Percentiles rank a stretch among this genome's conserved stretches.
Conservation (phyloP, 2,888 invertebrate genomes). For the Andrena bicolor region DNA sequence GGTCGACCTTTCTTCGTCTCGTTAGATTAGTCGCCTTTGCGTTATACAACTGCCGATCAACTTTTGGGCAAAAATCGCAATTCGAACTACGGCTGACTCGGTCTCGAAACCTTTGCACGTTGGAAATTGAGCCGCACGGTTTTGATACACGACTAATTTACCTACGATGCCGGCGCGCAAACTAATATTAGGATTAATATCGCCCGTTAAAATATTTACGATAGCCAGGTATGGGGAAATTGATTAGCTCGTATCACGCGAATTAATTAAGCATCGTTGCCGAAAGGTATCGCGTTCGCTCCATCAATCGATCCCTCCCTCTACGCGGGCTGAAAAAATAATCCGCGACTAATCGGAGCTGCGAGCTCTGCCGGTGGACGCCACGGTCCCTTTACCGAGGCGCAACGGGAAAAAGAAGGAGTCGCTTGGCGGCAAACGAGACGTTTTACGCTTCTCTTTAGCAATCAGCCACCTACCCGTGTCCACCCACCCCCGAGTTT, state of each 20-base stretch:
- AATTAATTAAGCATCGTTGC: slow-evolving; percentile 61
- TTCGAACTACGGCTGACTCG: neutral
- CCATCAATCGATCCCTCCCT: neutral
- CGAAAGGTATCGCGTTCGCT: slow-evolving; percentile 33
- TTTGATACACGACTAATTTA: slow-evolving; percentile 50
- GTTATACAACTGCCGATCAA: no score
- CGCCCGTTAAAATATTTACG: slow-evolving; percentile 68
- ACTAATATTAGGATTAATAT: slow-evolving; percentile 65
- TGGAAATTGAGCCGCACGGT: slow-evolving; percentile 38
- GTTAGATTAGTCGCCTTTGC: no score
- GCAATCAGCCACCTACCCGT: neutral
- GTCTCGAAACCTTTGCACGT: slow-evolving; percentile 9
- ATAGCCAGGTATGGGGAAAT: slow-evolving; percentile 29
- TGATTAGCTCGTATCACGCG: slow-evolving; percentile 63
- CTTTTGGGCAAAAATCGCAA: no score
- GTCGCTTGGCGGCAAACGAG: neutral
- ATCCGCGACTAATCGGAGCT: neutral
- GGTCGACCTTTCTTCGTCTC: no score
- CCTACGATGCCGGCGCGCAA: slow-evolving; percentile 25
- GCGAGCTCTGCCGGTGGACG: neutral
- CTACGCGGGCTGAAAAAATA: neutral
- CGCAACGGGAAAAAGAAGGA: neutral
- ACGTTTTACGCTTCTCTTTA: slow-evolving; percentile 9
- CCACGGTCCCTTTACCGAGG: neutral
- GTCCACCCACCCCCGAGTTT: slow-evolving; percentile 9